Evolutionary conservation across 2,113 vertebrate genomes (phyloP).

Genomic region (Cyprinus carpio): DNA sequence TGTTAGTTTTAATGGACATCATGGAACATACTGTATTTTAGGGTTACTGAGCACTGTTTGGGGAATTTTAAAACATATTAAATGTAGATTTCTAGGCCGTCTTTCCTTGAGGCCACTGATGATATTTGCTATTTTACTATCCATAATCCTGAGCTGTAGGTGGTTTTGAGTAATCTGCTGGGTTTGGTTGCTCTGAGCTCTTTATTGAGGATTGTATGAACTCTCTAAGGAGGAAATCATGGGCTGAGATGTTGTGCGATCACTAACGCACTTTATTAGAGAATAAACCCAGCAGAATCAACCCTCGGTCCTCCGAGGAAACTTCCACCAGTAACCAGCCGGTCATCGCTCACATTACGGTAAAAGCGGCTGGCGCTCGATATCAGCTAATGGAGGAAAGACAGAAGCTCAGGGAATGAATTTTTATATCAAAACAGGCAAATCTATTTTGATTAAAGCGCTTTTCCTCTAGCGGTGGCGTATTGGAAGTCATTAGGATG

Average conservation of each 20-base stretch:
- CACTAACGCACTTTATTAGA: not conserved
- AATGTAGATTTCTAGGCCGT: no score
- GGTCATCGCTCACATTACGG: not conserved
- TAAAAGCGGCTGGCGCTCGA: not conserved
- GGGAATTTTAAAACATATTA: no score
- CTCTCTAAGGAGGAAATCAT: not conserved
- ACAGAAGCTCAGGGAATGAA: constrained; percentile 51
- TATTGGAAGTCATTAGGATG: constrained; percentile 67
- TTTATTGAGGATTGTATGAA: not conserved
- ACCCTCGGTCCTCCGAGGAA: no score
- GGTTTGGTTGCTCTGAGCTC: no score
- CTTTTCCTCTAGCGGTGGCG: constrained; percentile 52
- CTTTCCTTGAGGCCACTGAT: no score
- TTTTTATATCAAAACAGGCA: constrained; percentile 52
- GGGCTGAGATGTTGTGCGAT: not conserved
- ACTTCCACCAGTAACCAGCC: no score
- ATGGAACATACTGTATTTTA: no score
- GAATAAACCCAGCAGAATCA: not conserved
- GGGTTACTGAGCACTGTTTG: no score
- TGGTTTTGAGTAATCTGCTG: no score
- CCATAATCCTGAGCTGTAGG: no score
- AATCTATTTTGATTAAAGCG: constrained; percentile 68
- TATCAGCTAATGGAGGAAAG: constrained; percentile 45
- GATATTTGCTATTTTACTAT: no score
- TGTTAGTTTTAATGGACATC: no score